phyloP scores from a whole-genome alignment of 2,888 invertebrate species.

The Melinaea marsaeus region DNA sequence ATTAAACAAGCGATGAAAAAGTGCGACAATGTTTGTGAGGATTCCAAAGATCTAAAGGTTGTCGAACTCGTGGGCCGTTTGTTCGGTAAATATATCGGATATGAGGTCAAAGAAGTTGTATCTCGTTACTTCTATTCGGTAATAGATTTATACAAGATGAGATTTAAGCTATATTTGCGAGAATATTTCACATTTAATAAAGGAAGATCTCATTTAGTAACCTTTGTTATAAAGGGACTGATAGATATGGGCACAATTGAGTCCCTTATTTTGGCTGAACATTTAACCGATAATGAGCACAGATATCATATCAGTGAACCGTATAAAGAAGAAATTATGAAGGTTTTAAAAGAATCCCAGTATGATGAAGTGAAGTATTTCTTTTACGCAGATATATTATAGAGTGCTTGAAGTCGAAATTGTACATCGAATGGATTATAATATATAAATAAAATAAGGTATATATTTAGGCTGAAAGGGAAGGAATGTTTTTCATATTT shows the following conservation, averaged over 20 bases:
- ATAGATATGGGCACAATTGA: conserved; percentile 27
- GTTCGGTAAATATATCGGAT: conserved; percentile 46
- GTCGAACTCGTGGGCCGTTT: conserved; percentile 43
- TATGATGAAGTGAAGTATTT: conserved; percentile 33
- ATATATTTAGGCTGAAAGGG: too few species aligned
- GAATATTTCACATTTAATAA: conserved; percentile 27
- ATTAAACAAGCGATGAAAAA: conserved; percentile 43
- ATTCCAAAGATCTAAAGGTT: conserved; percentile 36
- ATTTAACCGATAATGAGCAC: conserved; percentile 22
- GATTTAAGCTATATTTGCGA: conserved; percentile 36
- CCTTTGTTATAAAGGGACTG: conserved; percentile 31
- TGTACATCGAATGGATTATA: too few species aligned
- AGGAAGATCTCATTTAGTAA: conserved; percentile 23
- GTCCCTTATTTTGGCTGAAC: conserved; percentile 32
- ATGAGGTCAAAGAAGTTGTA: conserved; percentile 42
- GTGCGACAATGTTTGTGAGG: conserved; percentile 41
- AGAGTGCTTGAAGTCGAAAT: not conserved
- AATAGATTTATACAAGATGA: conserved; percentile 40
- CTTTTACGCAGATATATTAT: conserved; percentile 24
- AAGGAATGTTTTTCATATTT: too few species aligned
- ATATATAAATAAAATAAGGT: too few species aligned
- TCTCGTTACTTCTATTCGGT: conserved; percentile 47
- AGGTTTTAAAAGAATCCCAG: conserved; percentile 26
- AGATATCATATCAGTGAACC: conserved; percentile 6
- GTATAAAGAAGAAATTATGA: conserved; percentile 24